These are phyloP conservation scores for Agapostemon virescens DNA, from an alignment of 2,888 invertebrate genomes.

Conservation along the genomic window DNA sequence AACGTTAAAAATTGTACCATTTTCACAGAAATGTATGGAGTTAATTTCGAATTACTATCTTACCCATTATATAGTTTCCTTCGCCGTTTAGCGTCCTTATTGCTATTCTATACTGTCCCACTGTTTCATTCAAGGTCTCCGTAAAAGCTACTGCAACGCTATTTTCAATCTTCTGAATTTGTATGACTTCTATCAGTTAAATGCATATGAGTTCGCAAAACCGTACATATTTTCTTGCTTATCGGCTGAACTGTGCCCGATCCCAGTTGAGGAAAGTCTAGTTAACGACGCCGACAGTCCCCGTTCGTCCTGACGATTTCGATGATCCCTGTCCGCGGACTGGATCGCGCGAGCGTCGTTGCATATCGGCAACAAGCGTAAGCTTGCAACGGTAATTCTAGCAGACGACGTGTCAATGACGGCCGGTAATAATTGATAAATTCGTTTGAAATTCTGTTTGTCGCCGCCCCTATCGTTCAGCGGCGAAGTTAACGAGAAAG, in stretches of 20 bases:
- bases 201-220: not conserved
- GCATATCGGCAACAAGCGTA: too few species aligned
- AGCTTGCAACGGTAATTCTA: not conserved
- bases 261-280: not conserved
- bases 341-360: not conserved
- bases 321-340: not conserved
- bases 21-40: not conserved
- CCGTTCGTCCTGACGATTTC: not conserved
- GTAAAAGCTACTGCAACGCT: accelerated
- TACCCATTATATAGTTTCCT: not conserved
- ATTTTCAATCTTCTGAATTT: not conserved
- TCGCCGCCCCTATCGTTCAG: not conserved
- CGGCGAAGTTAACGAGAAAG: not conserved
- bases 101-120: too few species aligned
- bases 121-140: not conserved
- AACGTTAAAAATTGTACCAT: too few species aligned
- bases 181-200: not conserved
- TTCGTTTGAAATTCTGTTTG: conserved; percentile 11
- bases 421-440: conserved; percentile 1
- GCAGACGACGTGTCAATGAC: not conserved
- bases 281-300: not conserved
- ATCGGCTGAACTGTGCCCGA: not conserved
- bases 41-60: not conserved
- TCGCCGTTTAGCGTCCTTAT: too few species aligned
- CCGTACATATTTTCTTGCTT: not conserved